Conservation (phyloP, 1,140 invertebrate species). For the Cepaea nemoralis region DNA sequence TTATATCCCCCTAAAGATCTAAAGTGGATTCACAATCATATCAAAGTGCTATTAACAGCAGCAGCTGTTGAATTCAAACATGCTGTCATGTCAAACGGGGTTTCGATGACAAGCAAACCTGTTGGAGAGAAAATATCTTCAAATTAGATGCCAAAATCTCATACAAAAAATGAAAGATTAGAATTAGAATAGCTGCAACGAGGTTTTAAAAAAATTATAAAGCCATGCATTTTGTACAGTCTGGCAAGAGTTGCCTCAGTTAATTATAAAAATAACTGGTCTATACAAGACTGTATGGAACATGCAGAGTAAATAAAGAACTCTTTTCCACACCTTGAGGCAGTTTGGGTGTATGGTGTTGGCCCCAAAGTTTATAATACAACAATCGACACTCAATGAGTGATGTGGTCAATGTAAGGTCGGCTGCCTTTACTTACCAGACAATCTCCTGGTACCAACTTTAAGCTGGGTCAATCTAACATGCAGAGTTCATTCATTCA, state of each 20-base stretch:
- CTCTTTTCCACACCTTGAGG: too few relatives aligned
- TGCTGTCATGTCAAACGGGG: conserved; percentile 17
- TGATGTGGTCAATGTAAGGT: too few relatives aligned
- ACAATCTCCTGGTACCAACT: too few relatives aligned
- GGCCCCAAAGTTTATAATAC: too few relatives aligned
- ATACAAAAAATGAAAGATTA: not conserved
- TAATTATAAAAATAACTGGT: not conserved
- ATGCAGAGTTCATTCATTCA: too few relatives aligned
- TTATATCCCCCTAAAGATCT: not conserved
- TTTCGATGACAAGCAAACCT: conserved; percentile 35
- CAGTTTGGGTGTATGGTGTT: too few relatives aligned
- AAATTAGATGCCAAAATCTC: not conserved
- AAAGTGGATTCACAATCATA: not conserved
- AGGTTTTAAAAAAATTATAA: not conserved
- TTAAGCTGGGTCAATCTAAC: too few relatives aligned
- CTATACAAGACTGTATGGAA: too few relatives aligned
- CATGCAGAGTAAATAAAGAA: too few relatives aligned
- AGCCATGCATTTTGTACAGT: not conserved
- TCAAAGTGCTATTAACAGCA: not conserved
- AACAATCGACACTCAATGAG: too few relatives aligned
- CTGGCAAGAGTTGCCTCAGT: not conserved
- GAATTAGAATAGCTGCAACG: not conserved
- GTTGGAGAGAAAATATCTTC: not conserved
- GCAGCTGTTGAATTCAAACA: conserved; percentile 36
- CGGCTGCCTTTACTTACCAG: too few relatives aligned